Conservation (phyloP, 1,140 invertebrate genomes). For the Zophobas atratus region DNA sequence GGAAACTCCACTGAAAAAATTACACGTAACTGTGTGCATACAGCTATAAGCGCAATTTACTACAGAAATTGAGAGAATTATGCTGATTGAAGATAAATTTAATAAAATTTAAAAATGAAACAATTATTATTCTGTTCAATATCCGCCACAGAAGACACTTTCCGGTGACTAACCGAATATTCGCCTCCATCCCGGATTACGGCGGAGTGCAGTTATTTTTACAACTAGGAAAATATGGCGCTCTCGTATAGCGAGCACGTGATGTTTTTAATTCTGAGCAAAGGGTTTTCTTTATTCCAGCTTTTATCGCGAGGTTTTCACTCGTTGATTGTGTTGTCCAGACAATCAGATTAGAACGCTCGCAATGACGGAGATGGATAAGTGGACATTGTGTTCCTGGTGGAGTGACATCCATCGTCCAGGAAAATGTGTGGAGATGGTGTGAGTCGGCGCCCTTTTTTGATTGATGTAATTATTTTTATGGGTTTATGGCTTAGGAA, state of each 20-base stretch:
- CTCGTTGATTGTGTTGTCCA: conserved; percentile 45
- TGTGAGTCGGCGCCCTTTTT: conserved; percentile 26
- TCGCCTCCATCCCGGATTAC: too few relatives aligned
- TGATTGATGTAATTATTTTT: background rate
- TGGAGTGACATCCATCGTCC: conserved; percentile 20
- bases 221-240: background rate
- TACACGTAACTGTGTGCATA: too few relatives aligned
- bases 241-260: background rate
- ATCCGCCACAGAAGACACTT: too few relatives aligned
- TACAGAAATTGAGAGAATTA: too few relatives aligned
- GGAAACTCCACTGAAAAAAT: too few relatives aligned
- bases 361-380: conserved; percentile 50
- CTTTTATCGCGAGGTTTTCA: conserved; percentile 16
- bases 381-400: conserved; percentile 49
- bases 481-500: background rate
- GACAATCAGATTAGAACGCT: conserved; percentile 48
- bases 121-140: too few relatives aligned
- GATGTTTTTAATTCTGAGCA: conserved; percentile 25
- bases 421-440: conserved; percentile 19
- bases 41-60: too few relatives aligned
- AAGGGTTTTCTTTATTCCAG: conserved; percentile 32
- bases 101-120: too few relatives aligned
- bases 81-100: too few relatives aligned
- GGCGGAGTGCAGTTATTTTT: conserved; percentile 14
- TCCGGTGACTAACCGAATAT: too few relatives aligned